Conservation (phyloP, 2,888 invertebrate genomes). For the Lamellibrachia columna region DNA sequence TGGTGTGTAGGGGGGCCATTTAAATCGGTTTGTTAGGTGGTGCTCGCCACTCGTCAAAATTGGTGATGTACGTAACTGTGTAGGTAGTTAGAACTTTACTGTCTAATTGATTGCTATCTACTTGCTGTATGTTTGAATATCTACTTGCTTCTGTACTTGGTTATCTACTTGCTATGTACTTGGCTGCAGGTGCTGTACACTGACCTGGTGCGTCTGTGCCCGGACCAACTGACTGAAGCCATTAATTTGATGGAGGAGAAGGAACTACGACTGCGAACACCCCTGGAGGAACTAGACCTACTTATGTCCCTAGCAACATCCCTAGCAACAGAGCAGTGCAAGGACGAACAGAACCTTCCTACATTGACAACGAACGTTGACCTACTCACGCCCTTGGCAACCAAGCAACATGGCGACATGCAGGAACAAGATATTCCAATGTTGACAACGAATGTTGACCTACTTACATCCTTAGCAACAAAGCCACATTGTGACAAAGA, state of each 20-base stretch:
- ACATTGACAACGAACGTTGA: no score
- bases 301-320: slow-evolving; percentile 41
- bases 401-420: no score
- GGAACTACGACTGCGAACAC: slow-evolving; percentile 64
- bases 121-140: no score
- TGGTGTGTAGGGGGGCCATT: no score
- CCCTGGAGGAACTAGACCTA: slow-evolving; percentile 67
- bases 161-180: slow-evolving; percentile 26
- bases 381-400: no score
- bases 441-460: not conserved
- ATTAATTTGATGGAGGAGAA: slow-evolving; percentile 67
- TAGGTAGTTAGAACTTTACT: no score
- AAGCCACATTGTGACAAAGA: not conserved
- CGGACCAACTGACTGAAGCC: slow-evolving; percentile 61
- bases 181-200: slow-evolving; percentile 61
- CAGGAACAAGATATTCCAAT: not conserved
- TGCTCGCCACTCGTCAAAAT: no score
- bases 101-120: no score
- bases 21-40: no score
- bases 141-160: not conserved
- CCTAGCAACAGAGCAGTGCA: not conserved
- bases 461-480: not conserved
- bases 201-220: slow-evolving; percentile 62
- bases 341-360: not conserved
- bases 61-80: no score